These are phyloP conservation scores for Diadophis punctatus DNA, from an alignment of 2,113 vertebrate species.

Conservation along the genomic window DNA sequence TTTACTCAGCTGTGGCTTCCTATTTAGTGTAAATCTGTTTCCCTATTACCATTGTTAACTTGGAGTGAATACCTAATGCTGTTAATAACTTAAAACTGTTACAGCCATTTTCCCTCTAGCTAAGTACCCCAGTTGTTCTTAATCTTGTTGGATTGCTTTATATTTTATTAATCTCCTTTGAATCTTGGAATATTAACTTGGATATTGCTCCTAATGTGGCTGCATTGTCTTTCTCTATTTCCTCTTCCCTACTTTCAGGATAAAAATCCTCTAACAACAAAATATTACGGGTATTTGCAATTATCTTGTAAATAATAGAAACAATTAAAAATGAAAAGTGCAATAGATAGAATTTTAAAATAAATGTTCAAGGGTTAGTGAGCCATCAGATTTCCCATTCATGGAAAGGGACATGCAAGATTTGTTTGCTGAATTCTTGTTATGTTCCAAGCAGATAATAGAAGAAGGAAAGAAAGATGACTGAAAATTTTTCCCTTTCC, in stretches of 20 bases:
- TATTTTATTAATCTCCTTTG: background rate
- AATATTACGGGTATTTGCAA: no score
- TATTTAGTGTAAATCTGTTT: background rate
- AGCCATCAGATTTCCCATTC: background rate
- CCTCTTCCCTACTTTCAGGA: background rate
- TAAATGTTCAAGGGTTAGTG: background rate
- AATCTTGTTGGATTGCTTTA: background rate
- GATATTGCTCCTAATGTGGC: background rate
- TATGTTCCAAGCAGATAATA: background rate
- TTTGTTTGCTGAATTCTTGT: background rate
- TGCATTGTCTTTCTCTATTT: background rate
- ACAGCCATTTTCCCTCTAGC: background rate
- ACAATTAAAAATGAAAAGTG: background rate
- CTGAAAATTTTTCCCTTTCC: background rate
- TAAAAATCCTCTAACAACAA: background rate
- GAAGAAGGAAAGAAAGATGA: background rate
- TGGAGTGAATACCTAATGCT: background rate
- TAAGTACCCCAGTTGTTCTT: background rate
- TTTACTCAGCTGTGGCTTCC: background rate
- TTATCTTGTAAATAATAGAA: background rate
- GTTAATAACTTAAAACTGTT: background rate
- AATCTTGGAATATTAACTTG: background rate
- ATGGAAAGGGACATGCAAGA: background rate
- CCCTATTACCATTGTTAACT: background rate
- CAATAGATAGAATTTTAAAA: background rate